These are phyloP conservation scores for Acanthochromis polyacanthus DNA, from an alignment of 2,113 vertebrate species.

Conservation along the genomic window DNA sequence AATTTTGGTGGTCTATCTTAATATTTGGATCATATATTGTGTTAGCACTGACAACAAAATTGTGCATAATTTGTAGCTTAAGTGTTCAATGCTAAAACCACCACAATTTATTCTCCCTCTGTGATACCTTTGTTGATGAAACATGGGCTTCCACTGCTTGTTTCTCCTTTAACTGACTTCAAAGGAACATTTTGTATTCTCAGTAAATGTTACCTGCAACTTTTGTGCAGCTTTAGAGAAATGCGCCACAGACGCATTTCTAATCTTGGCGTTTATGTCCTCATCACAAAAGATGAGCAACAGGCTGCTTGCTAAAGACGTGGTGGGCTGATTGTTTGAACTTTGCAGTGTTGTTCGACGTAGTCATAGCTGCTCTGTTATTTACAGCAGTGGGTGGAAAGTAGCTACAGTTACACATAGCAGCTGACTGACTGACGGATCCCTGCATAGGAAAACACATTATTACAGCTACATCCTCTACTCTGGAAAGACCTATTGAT, in stretches of 20 bases:
- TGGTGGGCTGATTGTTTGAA: neutral
- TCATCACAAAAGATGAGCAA: neutral
- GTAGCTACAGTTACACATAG: neutral
- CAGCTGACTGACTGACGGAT: conserved; percentile 35
- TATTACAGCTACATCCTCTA: conserved; percentile 32
- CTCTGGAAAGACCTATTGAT: conserved; percentile 66
- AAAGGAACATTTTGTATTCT: neutral
- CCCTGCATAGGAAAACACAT: conserved; percentile 33
- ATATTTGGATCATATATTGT: neutral
- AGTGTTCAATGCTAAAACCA: neutral
- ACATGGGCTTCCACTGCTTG: neutral
- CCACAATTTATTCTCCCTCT: neutral
- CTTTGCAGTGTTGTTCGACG: conserved; percentile 2
- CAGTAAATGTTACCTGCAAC: neutral
- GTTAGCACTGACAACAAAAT: neutral
- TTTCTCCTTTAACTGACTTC: neutral
- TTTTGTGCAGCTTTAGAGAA: too few species aligned
- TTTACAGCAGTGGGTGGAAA: conserved; percentile 15
- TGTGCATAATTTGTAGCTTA: neutral
- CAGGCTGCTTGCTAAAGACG: conserved; percentile 16
- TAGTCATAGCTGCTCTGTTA: neutral
- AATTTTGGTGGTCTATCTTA: too few species aligned
- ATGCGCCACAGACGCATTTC: too few species aligned
- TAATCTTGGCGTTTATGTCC: neutral
- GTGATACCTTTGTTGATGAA: neutral